Percentiles rank a stretch among this genome's conserved stretches.
phyloP scores from a whole-genome alignment of 2,797 vertebrate species.

The Hapalemur alaotrensis region DNA sequence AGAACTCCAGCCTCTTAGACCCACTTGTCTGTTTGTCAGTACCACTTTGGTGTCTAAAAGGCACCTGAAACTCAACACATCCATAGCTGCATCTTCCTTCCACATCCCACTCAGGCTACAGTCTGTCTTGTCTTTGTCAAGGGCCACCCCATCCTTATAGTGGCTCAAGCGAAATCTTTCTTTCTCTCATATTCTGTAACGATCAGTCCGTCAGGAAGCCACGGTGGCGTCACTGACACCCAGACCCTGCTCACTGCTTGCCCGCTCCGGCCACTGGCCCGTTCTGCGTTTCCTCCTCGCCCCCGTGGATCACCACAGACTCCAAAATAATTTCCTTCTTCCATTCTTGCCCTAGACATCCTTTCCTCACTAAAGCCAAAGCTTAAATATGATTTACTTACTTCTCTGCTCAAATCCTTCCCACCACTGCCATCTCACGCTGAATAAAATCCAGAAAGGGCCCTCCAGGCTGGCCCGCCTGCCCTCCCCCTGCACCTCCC shows the following conservation, averaged over 20 bases:
- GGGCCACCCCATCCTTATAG: neutral
- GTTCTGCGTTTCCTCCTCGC: neutral
- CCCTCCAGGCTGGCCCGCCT: neutral
- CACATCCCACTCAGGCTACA: neutral
- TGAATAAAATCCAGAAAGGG: neutral
- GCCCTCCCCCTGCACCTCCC: accelerated
- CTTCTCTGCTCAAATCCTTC: neutral
- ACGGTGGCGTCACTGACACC: no score
- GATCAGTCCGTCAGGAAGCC: neutral
- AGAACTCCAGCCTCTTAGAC: neutral
- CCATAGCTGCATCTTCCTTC: neutral
- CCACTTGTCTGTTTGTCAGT: neutral
- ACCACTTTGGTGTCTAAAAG: neutral
- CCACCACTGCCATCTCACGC: neutral
- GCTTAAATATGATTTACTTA: neutral
- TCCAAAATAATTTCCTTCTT: neutral
- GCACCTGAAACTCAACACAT: neutral
- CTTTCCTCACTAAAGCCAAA: neutral
- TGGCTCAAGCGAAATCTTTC: neutral
- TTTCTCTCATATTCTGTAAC: neutral
- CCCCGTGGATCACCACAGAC: neutral
- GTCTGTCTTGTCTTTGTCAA: neutral
- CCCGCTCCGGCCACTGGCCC: neutral
- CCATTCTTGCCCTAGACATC: neutral
- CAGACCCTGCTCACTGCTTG: neutral